Evolutionary conservation across 2,113 vertebrate species (phyloP).

Genomic region (Gobius niger): DNA sequence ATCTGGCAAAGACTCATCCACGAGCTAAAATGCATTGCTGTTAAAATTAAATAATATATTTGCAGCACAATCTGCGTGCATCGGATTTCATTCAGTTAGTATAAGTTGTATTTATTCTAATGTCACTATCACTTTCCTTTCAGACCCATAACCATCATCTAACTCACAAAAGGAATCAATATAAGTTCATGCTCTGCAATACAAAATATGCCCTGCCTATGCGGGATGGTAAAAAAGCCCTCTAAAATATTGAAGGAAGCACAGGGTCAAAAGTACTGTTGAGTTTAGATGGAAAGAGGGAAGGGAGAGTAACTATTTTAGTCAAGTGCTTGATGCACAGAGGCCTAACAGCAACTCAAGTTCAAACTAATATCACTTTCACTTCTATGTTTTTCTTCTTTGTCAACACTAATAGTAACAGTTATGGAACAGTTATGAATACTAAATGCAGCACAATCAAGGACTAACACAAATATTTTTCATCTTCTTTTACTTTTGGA

Average conservation of each 20-base stretch:
- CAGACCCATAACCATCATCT: neutral
- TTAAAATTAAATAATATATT: too few relatives aligned
- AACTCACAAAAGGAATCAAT: too few relatives aligned
- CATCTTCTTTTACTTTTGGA: slow-evolving; percentile 32
- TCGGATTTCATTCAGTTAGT: too few relatives aligned
- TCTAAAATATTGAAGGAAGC: neutral
- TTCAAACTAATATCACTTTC: neutral
- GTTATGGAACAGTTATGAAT: neutral
- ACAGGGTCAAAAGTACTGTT: neutral
- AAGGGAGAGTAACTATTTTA: neutral
- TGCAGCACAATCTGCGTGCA: too few relatives aligned
- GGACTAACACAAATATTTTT: too few relatives aligned
- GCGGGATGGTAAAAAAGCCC: neutral
- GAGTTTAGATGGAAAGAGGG: neutral
- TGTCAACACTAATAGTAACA: neutral
- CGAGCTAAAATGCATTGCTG: too few relatives aligned
- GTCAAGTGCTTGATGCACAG: neutral
- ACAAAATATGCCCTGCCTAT: neutral
- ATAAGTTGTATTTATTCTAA: too few relatives aligned
- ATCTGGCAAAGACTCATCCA: too few relatives aligned
- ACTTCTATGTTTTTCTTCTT: neutral
- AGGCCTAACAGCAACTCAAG: neutral
- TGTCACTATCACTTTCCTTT: neutral
- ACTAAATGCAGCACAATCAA: neutral
- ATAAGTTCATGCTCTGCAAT: too few relatives aligned